Base-by-base conservation (phyloP, 2,797 vertebrate species). In the Muraenolepis orangiensis region DNA sequence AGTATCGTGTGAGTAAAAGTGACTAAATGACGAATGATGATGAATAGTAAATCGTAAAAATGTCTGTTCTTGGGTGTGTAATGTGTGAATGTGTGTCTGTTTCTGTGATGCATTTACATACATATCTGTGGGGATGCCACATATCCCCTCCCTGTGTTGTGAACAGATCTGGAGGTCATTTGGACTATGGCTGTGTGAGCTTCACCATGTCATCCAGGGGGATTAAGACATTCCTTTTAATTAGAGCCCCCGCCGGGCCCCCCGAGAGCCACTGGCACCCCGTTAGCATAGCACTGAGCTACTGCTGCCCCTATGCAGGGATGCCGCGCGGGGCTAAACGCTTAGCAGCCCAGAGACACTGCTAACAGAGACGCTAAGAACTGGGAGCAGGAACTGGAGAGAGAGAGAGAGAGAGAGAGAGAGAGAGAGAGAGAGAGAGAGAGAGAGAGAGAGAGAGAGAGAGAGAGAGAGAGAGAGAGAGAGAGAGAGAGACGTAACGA, bases 151-250 rank as follows among this genome's bases (percentile, higher is more conserved):
- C 78, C 75, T 82, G 77, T 29, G 71, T 72, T 87, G 85, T 86
- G 88, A 91, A 90, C 82, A 85, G 82, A 29, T 80, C 85, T 86
- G 83, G 79, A 84, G 51, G 86, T 84, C 84, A 79, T 13, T 34
- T 75, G 79, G 84, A 87, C 78, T 81, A 69, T 85, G 84, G 82
- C 82, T 82, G 82, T 42, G 87, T 86, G 81, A 84, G 80, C 32
- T 11, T 40, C 57, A 61, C 64, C 70, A 72, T 76, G 30, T n/a
- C 8, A 66, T 23, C 51, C 64, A 68, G 69, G 64, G 23, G 87
- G 90, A 92, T 91, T 93, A 91, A 80, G 82, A 69, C 72, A 72
- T 71, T 78, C 80, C 87, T 89, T 88, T 89, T 91, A 89, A 93
- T 91, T 91, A 90, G 86, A 84, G 83, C 78, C 84, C 78, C 81